Percentiles rank a stretch among this genome's conserved stretches.
These are phyloP conservation scores for Ciconia boyciana DNA, from an alignment of 2,113 vertebrate genomes.

Conservation along the genomic window DNA sequence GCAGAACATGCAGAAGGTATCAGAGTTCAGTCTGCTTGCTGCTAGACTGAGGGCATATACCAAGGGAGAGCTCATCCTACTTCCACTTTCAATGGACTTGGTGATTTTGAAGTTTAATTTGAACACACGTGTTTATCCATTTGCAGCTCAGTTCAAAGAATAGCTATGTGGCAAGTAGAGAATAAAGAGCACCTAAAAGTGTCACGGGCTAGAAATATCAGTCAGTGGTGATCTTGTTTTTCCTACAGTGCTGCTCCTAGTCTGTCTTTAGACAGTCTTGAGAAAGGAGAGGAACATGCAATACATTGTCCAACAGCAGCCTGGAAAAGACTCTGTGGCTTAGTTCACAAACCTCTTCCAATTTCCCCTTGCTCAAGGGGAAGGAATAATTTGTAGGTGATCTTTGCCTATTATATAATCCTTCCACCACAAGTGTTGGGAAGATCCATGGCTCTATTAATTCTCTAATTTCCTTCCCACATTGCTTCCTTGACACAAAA, in stretches of 20 bases:
- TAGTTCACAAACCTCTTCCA: not conserved
- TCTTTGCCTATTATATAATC: not conserved
- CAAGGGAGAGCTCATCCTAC: not conserved
- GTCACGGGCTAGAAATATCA: not conserved
- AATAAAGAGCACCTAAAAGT: not conserved
- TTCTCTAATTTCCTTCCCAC: not conserved
- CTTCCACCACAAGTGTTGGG: not conserved
- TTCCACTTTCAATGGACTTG: not conserved
- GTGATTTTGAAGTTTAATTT: not conserved
- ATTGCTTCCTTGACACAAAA: not conserved
- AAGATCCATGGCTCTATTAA: not conserved
- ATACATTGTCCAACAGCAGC: not conserved
- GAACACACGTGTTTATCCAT: not conserved
- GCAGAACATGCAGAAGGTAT: not conserved
- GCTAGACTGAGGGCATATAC: not conserved
- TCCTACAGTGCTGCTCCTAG: not conserved
- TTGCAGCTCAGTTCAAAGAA: not conserved
- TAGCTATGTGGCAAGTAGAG: not conserved
- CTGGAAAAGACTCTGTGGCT: not conserved
- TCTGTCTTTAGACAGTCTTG: not conserved
- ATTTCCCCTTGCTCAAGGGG: not conserved
- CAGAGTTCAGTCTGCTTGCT: not conserved
- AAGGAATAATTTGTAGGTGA: not conserved
- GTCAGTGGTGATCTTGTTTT: not conserved
- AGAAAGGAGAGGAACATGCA: not conserved